These are phyloP conservation scores for Chymomyza fuscimana DNA, from an alignment of 2,888 invertebrate genomes.

Conservation along the genomic window DNA sequence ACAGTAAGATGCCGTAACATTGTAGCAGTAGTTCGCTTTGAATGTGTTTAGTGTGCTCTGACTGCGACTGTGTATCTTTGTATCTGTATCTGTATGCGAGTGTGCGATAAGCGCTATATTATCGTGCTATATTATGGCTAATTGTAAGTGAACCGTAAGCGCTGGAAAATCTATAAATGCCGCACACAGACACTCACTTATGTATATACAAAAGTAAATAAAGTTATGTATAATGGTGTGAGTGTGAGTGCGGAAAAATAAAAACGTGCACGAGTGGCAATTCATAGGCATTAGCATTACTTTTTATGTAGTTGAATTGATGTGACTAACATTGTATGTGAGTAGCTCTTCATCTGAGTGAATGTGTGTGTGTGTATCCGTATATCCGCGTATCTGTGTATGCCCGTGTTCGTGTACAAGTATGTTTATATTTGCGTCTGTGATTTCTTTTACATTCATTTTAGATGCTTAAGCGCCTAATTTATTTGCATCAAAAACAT, in stretches of 20 bases:
- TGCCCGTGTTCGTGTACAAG: conserved; percentile 7
- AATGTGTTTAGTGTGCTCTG: background rate
- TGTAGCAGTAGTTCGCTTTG: background rate
- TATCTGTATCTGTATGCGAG: background rate
- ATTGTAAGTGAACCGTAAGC: conserved; percentile 62
- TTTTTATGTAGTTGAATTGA: conserved; percentile 60
- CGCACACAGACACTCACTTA: conserved; percentile 1
- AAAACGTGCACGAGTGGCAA: conserved; percentile 43
- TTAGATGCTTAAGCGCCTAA: conserved; percentile 14
- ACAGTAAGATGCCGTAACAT: conserved; percentile 8
- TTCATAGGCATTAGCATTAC: conserved; percentile 58
- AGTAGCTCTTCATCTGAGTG: background rate
- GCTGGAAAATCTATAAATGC: conserved; percentile 37
- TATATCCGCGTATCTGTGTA: conserved; percentile 8
- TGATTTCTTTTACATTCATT: conserved; percentile 29
- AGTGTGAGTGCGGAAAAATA: conserved; percentile 17
- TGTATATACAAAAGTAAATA: conserved; percentile 43
- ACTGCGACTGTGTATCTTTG: background rate
- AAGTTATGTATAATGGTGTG: conserved; percentile 26
- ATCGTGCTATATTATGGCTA: conserved; percentile 51
- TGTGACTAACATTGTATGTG: conserved; percentile 10
- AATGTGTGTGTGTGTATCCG: conserved; percentile 23
- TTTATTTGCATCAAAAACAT: conserved; percentile 17
- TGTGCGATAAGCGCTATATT: conserved; percentile 51
- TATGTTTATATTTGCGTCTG: conserved; percentile 16